These are phyloP conservation scores for Drosophila repletoides DNA, from an alignment of 1,140 invertebrate genomes.

Conservation along the genomic window DNA sequence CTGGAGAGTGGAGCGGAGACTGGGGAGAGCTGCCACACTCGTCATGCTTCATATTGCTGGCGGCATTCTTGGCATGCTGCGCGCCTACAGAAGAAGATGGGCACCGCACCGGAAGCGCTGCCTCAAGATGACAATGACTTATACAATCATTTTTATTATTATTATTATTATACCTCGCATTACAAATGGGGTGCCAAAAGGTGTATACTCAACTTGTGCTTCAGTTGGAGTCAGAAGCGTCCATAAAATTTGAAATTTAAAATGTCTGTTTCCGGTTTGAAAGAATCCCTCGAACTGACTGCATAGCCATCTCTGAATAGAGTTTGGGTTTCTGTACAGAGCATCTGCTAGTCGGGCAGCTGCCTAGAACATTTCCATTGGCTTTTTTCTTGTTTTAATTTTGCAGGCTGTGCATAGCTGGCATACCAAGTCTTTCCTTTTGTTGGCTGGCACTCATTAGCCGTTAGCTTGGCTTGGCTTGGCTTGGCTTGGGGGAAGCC, in stretches of 20 bases:
- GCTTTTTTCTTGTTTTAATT: too few species aligned
- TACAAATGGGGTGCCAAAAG: too few species aligned
- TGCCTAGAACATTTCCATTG: background rate
- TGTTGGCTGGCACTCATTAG: conserved; percentile 18
- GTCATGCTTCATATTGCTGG: conserved; percentile 58
- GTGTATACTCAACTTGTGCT: too few species aligned
- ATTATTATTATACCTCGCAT: too few species aligned
- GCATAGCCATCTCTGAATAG: too few species aligned
- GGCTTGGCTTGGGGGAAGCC: conserved; percentile 19
- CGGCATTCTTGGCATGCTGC: conserved; percentile 58
- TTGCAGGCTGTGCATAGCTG: conserved; percentile 25
- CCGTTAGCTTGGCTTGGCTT: background rate
- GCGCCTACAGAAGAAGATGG: background rate
- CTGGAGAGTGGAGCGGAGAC: background rate
- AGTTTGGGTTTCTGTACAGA: background rate
- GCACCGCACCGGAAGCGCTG: conserved; percentile 54
- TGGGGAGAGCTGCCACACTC: conserved; percentile 18
- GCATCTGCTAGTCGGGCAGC: background rate
- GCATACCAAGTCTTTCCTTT: too few species aligned
- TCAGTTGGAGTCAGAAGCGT: too few species aligned
- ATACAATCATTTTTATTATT: conserved; percentile 10
- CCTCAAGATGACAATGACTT: conserved; percentile 54
- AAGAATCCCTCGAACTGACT: too few species aligned
- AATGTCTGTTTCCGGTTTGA: too few species aligned
- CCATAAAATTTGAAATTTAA: too few species aligned